Evolutionary conservation across 2,888 invertebrate species (phyloP), one percentile per base, ranked within the genome.

Genomic region (Trichogramma evanescens): DNA sequence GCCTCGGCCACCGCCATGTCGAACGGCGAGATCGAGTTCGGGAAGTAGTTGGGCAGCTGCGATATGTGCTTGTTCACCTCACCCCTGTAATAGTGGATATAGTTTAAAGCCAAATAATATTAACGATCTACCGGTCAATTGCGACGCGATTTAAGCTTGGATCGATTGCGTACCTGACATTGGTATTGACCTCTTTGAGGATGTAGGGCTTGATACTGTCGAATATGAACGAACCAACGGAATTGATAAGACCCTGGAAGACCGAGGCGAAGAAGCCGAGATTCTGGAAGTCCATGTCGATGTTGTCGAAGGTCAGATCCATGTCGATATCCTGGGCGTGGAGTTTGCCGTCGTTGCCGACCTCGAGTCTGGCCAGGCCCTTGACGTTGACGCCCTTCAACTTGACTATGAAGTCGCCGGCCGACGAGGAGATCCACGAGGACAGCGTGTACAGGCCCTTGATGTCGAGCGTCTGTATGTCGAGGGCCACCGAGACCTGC

Each of bases 121-220:
- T 13, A 40, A 39, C 26, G 26, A 53, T 49, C 49, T 26, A 26
- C 1, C 26, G 26, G 2, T 26, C 26, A 2, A 26, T 26, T 26
- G 2, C 3, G 26, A 38, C 4, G 52, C 2, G n/a, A 45, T 45
- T n/a, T 3, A 1, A 7, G 39, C n/a, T 5, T 9, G 10, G 8
- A 8, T 5, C 8, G 51, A 65, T 68, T 66, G 3, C 26, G 26
- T 2, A 74, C 77, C 74, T 70, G 1, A 90, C 81, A 72, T 89
- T 88, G 0, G 84, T 83, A 71, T 92, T 91, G 0, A 89, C 89
- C 78, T 91, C 88, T 66, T 84, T 84, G 39, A 93, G 79, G 65
- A 94, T 86, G 67, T 88, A 88, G 0, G 93, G 93, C 73, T 94
- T 93, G 70, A 94, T 89, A 7, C 89, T 88, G 73, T 93, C 91